Percentiles rank a stretch among this genome's conserved stretches.
These are phyloP conservation scores for Netelia virgata DNA, from an alignment of 2,888 invertebrate species.

Conservation along the genomic window DNA sequence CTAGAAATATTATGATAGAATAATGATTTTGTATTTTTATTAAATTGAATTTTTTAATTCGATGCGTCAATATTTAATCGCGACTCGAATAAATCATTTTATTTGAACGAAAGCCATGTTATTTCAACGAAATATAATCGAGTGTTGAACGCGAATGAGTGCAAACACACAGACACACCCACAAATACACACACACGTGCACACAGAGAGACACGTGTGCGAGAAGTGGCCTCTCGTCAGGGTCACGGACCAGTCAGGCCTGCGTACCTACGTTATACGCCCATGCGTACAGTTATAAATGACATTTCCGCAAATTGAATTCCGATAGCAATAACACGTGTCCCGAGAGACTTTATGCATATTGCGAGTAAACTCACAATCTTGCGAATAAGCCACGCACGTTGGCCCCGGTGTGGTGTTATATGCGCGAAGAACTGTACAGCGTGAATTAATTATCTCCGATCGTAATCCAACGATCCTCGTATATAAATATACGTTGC, in stretches of 20 bases:
- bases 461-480: conserved; percentile 47
- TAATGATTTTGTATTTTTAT: too few species aligned
- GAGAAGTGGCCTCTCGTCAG: conserved; percentile 50
- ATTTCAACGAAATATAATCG: conserved; percentile 3
- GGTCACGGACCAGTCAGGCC: conserved; percentile 55
- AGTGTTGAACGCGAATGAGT: background rate
- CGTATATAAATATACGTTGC: conserved; percentile 45
- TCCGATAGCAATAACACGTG: conserved; percentile 60
- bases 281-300: conserved; percentile 63
- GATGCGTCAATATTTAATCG: background rate
- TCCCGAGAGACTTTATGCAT: conserved; percentile 28
- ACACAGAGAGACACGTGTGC: conserved; percentile 29
- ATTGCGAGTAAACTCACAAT: background rate
- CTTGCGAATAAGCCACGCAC: background rate
- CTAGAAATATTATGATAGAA: too few species aligned
- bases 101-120: background rate
- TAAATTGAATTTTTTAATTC: too few species aligned
- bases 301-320: conserved; percentile 67
- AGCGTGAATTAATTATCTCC: conserved; percentile 62
- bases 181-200: background rate
- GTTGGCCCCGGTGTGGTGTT: background rate
- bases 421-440: conserved; percentile 16
- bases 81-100: background rate
- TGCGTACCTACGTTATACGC: conserved; percentile 27
- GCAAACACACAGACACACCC: background rate